Evolutionary conservation across 2,888 invertebrate genomes (phyloP).

Genomic region (Ectemnius lituratus): DNA sequence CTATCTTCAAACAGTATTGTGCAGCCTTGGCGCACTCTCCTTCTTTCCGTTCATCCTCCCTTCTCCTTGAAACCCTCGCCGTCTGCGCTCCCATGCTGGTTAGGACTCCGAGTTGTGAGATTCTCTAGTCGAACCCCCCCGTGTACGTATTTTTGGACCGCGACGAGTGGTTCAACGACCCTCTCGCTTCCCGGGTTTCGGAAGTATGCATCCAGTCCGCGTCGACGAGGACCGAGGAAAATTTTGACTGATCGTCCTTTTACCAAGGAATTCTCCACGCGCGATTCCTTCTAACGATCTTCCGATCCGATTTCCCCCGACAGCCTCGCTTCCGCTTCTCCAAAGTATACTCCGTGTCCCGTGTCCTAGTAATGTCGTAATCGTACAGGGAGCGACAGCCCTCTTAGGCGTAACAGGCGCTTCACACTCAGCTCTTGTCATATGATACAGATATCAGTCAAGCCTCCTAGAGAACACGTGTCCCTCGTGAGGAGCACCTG

Average conservation of each 20-base stretch:
- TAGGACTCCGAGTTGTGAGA: slow-evolving; percentile 37
- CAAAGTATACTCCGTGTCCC: slow-evolving; percentile 6
- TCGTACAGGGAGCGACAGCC: not conserved
- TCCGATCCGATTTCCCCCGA: slow-evolving; percentile 44
- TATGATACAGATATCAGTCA: slow-evolving; percentile 4
- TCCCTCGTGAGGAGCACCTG: not conserved
- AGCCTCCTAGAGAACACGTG: not conserved
- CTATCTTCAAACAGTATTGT: slow-evolving; percentile 47
- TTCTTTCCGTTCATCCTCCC: not conserved
- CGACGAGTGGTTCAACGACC: slow-evolving; percentile 59
- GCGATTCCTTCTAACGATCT: slow-evolving; percentile 44
- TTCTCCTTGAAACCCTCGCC: slow-evolving; percentile 16
- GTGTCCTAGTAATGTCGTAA: slow-evolving; percentile 28
- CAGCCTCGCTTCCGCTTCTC: slow-evolving; percentile 2
- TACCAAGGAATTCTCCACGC: slow-evolving; percentile 32
- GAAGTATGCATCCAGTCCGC: slow-evolving; percentile 35
- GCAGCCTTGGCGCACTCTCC: slow-evolving; percentile 18
- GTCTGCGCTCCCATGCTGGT: slow-evolving; percentile 53
- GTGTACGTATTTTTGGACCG: slow-evolving; percentile 59
- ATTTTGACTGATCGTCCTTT: slow-evolving; percentile 61
- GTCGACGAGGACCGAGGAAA: slow-evolving; percentile 45
- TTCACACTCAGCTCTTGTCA: slow-evolving; percentile 1
- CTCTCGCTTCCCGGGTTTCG: slow-evolving; percentile 39
- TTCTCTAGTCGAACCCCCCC: slow-evolving; percentile 29
- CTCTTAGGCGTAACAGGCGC: slow-evolving; percentile 1